Base-by-base conservation (phyloP, 2,888 invertebrate genomes). In the Gandaritis pyraliata region DNA sequence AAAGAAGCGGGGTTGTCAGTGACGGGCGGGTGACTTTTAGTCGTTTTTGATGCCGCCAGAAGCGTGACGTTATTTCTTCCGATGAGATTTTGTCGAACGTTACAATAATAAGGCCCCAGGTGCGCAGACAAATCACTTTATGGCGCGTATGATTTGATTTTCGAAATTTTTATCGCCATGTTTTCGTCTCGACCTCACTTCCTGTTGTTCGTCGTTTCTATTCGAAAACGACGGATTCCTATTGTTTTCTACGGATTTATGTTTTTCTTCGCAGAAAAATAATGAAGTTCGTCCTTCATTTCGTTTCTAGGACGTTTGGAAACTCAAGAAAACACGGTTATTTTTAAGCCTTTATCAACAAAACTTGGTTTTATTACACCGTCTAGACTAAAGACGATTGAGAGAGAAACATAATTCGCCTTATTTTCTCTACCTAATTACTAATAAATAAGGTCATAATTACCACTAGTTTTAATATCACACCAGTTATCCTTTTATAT, bases 101-200 rank as follows among this genome's bases (percentile, higher is more conserved):
- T 43, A 16, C 11, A 4, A 3, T 1, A 15, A 43, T 43, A 41
- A 16, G 16, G 3, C 16, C 43, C 43, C 43, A 43, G 75, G 75
- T 81, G 77, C 66, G 72, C 76, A 75, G 78, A 77, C 75, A 77
- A 80, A 81, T 78, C 75, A 78, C 69, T 77, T 85, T 84, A 87
- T 82, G 85, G 74, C 65, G 78, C 82, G 81, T 78, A 68, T 81
- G 82, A 87, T 85, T 83, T 74, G 78, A 86, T 87, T 85, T 80
- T 76, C 66, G 68, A 77, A 73, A 78, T 75, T 83, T 80, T 82
- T 81, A 81, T 78, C 74, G 74, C 69, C 70, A 65, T 83, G 81
- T 82, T 83, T 82, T 75, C 79, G 74, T 73, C 58, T 45, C 49
- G 53, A 54, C 56, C 73, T 55, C 56, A 55, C 62, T 68, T 72